These are phyloP conservation scores for Echinops telfairi DNA, from an alignment of 2,113 vertebrate genomes.

Conservation along the genomic window DNA sequence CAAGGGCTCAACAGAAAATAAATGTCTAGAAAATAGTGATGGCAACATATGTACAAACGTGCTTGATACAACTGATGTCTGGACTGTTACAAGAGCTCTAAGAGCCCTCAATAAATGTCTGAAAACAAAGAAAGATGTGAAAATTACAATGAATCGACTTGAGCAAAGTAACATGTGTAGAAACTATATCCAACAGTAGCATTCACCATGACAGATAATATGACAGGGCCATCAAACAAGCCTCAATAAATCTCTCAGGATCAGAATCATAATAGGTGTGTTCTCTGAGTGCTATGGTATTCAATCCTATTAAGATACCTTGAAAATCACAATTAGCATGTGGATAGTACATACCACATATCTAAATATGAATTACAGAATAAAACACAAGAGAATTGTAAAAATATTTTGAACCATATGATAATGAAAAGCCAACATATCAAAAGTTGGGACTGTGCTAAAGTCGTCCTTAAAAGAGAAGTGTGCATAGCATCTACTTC, in stretches of 20 bases:
- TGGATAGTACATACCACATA: constrained; percentile 4
- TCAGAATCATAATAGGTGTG: neutral
- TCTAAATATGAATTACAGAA: constrained; percentile 9
- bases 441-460: constrained; percentile 5
- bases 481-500: neutral
- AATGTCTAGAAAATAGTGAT: too few species aligned
- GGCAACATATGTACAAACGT: too few species aligned
- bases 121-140: neutral
- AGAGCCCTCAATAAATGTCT: too few species aligned
- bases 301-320: neutral
- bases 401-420: constrained; percentile 4
- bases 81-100: too few species aligned
- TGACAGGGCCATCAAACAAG: neutral
- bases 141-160: constrained; percentile 22
- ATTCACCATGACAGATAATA: neutral
- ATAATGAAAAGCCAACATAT: neutral
- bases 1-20: too few species aligned
- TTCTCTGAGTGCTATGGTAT: neutral
- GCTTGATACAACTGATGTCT: too few species aligned
- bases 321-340: neutral
- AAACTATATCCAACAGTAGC: neutral
- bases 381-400: neutral
- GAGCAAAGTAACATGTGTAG: constrained; percentile 32
- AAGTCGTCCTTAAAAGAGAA: neutral
- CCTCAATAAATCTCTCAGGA: constrained; percentile 31